Evolutionary conservation across 2,113 vertebrate species (phyloP).

Genomic region (Alces alces): DNA sequence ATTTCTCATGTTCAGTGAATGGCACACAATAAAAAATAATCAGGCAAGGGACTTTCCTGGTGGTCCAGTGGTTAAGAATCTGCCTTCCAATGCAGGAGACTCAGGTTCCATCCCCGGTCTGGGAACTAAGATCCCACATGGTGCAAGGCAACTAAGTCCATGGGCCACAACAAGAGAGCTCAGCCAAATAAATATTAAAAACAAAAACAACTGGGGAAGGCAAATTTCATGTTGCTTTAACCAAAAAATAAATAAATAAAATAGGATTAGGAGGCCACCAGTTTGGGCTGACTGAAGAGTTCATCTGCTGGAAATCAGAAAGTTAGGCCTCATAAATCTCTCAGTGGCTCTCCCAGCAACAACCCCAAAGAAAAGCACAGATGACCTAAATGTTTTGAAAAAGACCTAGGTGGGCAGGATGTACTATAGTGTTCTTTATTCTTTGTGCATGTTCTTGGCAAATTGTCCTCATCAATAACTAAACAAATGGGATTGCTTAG

Average conservation of each 20-base stretch:
- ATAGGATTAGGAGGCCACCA: background rate
- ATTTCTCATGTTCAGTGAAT: background rate
- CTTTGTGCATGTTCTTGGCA: background rate
- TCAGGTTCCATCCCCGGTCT: background rate
- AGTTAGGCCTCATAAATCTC: constrained; percentile 27
- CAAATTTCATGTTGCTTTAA: too few species aligned
- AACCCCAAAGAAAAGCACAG: background rate
- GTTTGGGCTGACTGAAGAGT: constrained; percentile 27
- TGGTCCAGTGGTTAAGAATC: background rate
- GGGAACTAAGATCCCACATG: background rate
- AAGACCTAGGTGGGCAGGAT: background rate
- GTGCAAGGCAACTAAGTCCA: background rate
- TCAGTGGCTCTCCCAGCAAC: background rate
- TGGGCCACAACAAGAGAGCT: background rate
- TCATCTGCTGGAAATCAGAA: background rate
- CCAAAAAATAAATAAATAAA: background rate
- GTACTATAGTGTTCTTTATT: background rate
- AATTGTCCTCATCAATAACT: background rate
- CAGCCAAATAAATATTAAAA: background rate
- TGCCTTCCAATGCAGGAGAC: background rate
- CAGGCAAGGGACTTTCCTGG: background rate
- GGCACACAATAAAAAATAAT: background rate
- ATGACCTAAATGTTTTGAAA: constrained; percentile 20
- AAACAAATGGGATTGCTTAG: background rate
- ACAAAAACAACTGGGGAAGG: too few species aligned